Percentiles rank a stretch among this genome's conserved stretches.
These are phyloP conservation scores for Deroplatys truncata DNA, from an alignment of 2,888 invertebrate genomes.

Conservation along the genomic window DNA sequence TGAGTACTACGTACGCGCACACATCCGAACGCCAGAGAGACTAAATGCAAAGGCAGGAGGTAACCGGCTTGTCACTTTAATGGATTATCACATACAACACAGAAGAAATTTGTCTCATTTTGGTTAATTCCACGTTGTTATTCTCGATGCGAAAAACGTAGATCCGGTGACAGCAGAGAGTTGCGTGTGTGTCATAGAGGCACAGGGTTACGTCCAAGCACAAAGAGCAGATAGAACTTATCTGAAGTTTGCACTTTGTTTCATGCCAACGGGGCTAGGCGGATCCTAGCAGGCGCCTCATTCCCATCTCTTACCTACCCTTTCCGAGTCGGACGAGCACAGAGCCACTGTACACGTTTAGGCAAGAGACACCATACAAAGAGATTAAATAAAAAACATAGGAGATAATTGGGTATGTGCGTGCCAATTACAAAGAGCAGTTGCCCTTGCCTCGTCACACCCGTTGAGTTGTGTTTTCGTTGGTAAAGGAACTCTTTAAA, in stretches of 20 bases:
- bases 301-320: background rate
- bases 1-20: no score
- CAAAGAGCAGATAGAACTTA: slow-evolving; percentile 16
- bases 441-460: slow-evolving; percentile 11
- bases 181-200: background rate
- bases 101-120: slow-evolving; percentile 17
- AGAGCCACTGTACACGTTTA: background rate
- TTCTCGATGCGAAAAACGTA: background rate
- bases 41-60: background rate
- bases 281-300: background rate
- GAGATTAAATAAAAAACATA: slow-evolving; percentile 25
- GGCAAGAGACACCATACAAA: slow-evolving; percentile 20
- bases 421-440: slow-evolving; percentile 22
- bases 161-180: slow-evolving; percentile 5
- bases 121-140: slow-evolving; percentile 17
- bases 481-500: slow-evolving; percentile 24
- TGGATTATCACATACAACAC: background rate
- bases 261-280: slow-evolving; percentile 6
- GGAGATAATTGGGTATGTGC: slow-evolving; percentile 23
- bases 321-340: background rate
- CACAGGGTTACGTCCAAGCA: background rate
- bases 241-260: slow-evolving; percentile 15
- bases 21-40: background rate
- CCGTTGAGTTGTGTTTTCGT: slow-evolving; percentile 23
- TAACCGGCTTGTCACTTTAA: background rate